These are phyloP conservation scores for Ciconia boyciana DNA, from an alignment of 2,113 vertebrate species.

Conservation along the genomic window DNA sequence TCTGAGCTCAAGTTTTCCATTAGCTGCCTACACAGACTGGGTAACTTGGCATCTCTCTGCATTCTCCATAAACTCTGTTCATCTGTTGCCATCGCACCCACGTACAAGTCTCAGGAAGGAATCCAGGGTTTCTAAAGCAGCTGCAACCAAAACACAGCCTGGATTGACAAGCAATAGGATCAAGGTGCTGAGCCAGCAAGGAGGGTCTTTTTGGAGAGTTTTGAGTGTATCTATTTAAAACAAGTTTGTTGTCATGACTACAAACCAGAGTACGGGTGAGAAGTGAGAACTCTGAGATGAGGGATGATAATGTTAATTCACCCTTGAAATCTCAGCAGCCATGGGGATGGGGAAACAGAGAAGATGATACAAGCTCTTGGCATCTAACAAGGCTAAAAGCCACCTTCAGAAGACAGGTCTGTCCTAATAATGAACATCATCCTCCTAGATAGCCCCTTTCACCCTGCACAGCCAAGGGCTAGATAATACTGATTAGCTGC, in stretches of 20 bases:
- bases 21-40: conserved; percentile 49
- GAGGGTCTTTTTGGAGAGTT: not conserved
- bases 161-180: conserved; percentile 8
- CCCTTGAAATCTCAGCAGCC: not conserved
- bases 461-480: not conserved
- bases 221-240: conserved; percentile 34
- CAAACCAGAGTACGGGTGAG: not conserved
- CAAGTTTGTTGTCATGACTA: conserved; percentile 55
- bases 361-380: not conserved
- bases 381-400: not conserved
- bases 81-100: conserved; percentile 61
- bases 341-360: not conserved
- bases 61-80: conserved; percentile 54
- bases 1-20: conserved; percentile 47
- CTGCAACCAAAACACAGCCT: conserved; percentile 57
- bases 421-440: not conserved
- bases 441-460: not conserved
- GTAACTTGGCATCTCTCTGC: conserved; percentile 54
- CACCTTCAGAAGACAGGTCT: not conserved
- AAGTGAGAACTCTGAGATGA: not conserved
- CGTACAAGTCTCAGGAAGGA: not conserved
- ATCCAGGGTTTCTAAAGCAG: conserved; percentile 50
- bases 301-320: not conserved
- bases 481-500: not conserved
- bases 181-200: conserved; percentile 4